phyloP scores from a whole-genome alignment of 2,113 vertebrate species.

The Prochilodus magdalenae region DNA sequence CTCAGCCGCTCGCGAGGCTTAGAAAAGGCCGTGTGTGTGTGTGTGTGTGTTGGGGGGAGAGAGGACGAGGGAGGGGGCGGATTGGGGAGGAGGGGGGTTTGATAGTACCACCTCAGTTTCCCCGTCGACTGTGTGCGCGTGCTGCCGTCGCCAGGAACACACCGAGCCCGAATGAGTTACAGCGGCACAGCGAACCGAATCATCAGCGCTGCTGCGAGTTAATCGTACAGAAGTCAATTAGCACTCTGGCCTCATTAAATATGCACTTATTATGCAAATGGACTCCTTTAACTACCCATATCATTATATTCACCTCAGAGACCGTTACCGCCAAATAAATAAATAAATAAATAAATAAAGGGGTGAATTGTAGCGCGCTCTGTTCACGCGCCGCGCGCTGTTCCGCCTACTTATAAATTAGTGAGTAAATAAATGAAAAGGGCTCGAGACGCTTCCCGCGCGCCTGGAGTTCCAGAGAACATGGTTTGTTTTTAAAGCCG shows the following conservation, averaged over 20 bases:
- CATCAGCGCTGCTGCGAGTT: slow-evolving; percentile 3
- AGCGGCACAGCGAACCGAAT: background rate
- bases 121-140: slow-evolving; percentile 1
- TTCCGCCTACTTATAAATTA: background rate
- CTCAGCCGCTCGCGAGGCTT: slow-evolving; percentile 1
- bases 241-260: slow-evolving; percentile 44
- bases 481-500: background rate
- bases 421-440: slow-evolving; percentile 8
- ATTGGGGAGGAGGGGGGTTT: background rate
- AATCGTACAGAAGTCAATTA: slow-evolving; percentile 23
- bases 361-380: background rate
- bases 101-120: slow-evolving; percentile 16
- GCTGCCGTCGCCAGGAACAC: background rate
- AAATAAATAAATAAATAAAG: too few relatives aligned
- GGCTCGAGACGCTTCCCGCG: background rate
- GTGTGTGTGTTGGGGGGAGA: background rate
- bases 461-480: background rate
- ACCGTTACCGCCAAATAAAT: too few relatives aligned
- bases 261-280: slow-evolving; percentile 56
- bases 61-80: background rate
- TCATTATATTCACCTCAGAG: slow-evolving; percentile 50
- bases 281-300: slow-evolving; percentile 19
- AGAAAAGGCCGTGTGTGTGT: slow-evolving; percentile 1
- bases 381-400: background rate
- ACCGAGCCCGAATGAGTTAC: background rate